A percentile compares a stretch with the other conserved stretches of the same genome.
phyloP scores from a whole-genome alignment of 2,888 invertebrate genomes.

The Galeruca laticollis region DNA sequence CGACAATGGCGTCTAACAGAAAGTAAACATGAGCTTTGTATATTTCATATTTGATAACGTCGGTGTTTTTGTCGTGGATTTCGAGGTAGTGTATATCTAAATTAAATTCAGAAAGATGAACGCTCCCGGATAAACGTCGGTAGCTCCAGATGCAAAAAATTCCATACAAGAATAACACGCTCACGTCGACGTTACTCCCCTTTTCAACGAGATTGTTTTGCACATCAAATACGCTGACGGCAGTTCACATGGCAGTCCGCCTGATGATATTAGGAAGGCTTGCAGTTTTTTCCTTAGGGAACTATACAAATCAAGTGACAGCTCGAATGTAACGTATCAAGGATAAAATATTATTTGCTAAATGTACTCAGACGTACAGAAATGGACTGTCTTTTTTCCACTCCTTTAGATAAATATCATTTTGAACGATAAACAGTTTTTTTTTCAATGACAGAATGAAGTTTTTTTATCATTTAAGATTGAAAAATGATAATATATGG shows the following conservation, averaged over 20 bases:
- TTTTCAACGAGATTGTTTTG: constrained; percentile 20
- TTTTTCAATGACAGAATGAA: too few relatives aligned
- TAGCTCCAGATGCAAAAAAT: constrained; percentile 13
- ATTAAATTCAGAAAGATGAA: constrained; percentile 13
- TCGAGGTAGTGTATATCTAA: constrained; percentile 13
- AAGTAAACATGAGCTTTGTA: background rate
- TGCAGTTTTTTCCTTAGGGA: background rate
- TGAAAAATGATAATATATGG: too few relatives aligned
- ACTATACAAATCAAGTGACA: background rate
- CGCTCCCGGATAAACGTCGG: constrained; percentile 3
- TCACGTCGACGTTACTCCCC: background rate
- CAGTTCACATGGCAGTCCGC: background rate
- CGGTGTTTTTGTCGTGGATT: background rate
- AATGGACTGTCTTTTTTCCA: background rate
- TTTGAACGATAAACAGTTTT: background rate
- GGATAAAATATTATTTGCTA: background rate
- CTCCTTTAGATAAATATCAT: background rate
- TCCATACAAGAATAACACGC: constrained; percentile 2
- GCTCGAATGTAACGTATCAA: background rate
- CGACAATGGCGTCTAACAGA: background rate
- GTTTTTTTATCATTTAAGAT: too few relatives aligned
- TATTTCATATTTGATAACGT: constrained; percentile 5
- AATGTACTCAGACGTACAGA: background rate
- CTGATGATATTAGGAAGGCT: background rate
- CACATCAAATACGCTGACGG: constrained; percentile 12